Percentiles rank a stretch among this genome's conserved stretches.
phyloP scores from a whole-genome alignment of 30 jellyfish, hydroid and myxozoan species.

The Aurelia aurita region DNA sequence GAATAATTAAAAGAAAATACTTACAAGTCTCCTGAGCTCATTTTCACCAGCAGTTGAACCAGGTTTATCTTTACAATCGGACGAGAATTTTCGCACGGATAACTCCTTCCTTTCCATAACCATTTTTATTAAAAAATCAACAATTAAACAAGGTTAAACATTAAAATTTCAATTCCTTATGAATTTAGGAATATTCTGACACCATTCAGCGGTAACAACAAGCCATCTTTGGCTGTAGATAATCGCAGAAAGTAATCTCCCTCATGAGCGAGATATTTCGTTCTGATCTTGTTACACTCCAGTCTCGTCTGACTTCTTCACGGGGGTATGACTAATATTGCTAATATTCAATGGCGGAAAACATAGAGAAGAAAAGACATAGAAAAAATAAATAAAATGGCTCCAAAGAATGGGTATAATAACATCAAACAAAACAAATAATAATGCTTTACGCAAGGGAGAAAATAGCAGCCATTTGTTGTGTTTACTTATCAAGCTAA shows the following conservation, averaged over 20 bases:
- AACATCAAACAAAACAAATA: too few relatives aligned
- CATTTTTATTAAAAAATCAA: conserved; percentile 8
- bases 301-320: conserved; percentile 50
- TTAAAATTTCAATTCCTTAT: background rate
- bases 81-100: conserved; percentile 30
- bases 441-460: too few relatives aligned
- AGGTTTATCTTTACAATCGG: conserved; percentile 18
- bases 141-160: background rate
- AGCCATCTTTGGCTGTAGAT: conserved; percentile 23
- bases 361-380: too few relatives aligned
- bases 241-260: conserved; percentile 22
- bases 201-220: conserved; percentile 2
- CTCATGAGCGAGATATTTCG: conserved; percentile 30
- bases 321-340: conserved; percentile 38
- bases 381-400: too few relatives aligned
- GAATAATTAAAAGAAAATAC: conserved; percentile 6
- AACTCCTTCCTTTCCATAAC: conserved; percentile 32
- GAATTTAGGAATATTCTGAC: background rate
- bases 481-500: too few relatives aligned
- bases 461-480: too few relatives aligned
- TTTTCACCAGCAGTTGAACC: conserved; percentile 52
- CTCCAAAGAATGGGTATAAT: too few relatives aligned
- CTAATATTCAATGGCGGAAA: too few relatives aligned
- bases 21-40: conserved; percentile 62
- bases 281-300: conserved; percentile 60